Base-by-base conservation (phyloP, 2,888 invertebrate species). In the Tetheella fluctuosa region DNA sequence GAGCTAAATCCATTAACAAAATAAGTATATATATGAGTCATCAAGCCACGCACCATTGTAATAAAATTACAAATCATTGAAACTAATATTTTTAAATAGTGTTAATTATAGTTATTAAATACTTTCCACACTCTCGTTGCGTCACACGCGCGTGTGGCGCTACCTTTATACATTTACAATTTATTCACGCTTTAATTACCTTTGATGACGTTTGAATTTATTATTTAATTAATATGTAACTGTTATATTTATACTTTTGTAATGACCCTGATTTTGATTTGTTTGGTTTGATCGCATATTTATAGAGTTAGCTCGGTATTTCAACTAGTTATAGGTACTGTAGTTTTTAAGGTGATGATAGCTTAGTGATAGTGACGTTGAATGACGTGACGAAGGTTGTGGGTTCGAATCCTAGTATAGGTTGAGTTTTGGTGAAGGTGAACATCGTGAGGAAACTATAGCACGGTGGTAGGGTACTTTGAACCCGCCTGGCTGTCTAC, bases 161-260 rank as follows among this genome's bases (percentile, higher is more conserved):
- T 2, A n/a, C 48, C 48, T 20, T 48, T 20, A 48, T 10, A 10
- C 10, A 20, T 20, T 48, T 48, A 48, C 20, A 48, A 20, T 48
- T 48, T 20, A 48, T n/a, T n/a, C 7, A 15, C 20, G n/a, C n/a
- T n/a, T 48, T 20, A 48, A 48, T 48, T 48, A 6, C 39, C 6
- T 20, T 20, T 48, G 20, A 48, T 48, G 8, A 48, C 48, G 17
- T 4, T 48, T 20, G 2, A 20, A 20, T 20, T 48, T 34, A 17
- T 15, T 42, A 48, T 48, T 48, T 20, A 48, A n/a, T 57, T 57
- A 60, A 54, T 57, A 53, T 57, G 52, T 53, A 30, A 34, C 13
- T 28, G 20, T 34, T 37, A 39, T 39, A 39, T 13, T 15, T 37
- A 5, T 13, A 39, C n/a, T 39, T 39, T 39, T 39, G 5, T 39